Evolutionary conservation across 2,888 invertebrate species (phyloP).

Genomic region (Unio pictorum): DNA sequence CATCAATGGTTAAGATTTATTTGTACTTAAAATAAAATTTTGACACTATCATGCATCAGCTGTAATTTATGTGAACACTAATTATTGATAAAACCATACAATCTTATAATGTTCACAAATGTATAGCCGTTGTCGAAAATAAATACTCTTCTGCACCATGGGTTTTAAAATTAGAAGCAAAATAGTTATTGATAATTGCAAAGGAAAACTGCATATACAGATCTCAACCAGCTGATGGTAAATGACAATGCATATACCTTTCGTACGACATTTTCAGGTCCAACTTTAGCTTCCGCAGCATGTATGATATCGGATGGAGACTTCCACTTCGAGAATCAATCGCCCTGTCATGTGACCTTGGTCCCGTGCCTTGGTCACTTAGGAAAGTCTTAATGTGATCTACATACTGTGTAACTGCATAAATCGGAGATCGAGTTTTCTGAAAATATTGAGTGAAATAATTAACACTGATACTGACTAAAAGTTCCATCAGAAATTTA

Average conservation of each 20-base stretch:
- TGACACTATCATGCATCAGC: too few relatives aligned
- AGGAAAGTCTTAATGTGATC: slow-evolving; percentile 48
- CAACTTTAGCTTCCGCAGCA: slow-evolving; percentile 87
- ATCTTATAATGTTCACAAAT: too few relatives aligned
- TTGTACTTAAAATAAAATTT: too few relatives aligned
- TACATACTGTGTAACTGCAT: slow-evolving; percentile 52
- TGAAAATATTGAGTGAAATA: slow-evolving; percentile 15
- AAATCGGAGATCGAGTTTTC: slow-evolving; percentile 55
- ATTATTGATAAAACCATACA: too few relatives aligned
- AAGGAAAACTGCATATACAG: background rate
- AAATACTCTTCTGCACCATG: too few relatives aligned
- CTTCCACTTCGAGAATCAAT: slow-evolving; percentile 34
- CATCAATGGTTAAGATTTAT: too few relatives aligned
- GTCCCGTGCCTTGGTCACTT: slow-evolving; percentile 15
- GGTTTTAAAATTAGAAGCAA: too few relatives aligned
- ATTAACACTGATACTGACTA: too few relatives aligned
- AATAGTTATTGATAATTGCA: too few relatives aligned
- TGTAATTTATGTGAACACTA: too few relatives aligned
- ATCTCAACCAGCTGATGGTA: slow-evolving; percentile 3
- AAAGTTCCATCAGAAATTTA: too few relatives aligned
- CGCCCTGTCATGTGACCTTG: slow-evolving; percentile 10
- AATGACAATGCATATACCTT: slow-evolving; percentile 76
- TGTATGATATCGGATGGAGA: slow-evolving; percentile 91
- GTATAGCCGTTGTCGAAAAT: too few relatives aligned
- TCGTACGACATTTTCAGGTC: slow-evolving; percentile 90